Evolutionary conservation across 2,797 vertebrate genomes (phyloP), one percentile per base, ranked within the genome.

Genomic region (Brachymystax lenok): DNA sequence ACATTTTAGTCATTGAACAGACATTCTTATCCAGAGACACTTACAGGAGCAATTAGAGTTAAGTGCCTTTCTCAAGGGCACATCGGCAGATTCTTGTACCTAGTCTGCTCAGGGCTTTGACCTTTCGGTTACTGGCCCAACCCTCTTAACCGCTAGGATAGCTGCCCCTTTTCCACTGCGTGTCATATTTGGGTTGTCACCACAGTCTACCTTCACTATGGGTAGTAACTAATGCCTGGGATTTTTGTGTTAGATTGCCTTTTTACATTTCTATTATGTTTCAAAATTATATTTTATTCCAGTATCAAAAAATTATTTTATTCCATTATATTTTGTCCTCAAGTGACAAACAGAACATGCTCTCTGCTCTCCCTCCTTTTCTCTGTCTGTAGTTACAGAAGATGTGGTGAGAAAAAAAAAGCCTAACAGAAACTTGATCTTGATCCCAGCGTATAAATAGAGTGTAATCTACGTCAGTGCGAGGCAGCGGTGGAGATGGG

Each of bases 381-480:
- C 28, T 59, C 4, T 59, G 19, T 70, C 79, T 67, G 59, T 28
- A 71, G 5, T 63, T 67, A 75, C 56, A 85, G 64, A 85, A 88
- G 75, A 51, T 4, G n/a, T 76, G 80, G 73, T 77, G 77, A 75
- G 77, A 12, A 77, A 84, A 87, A 21, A 61, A 85, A 90, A 88
- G 79, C 85, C 80, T 78, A 83, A 86, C 84, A 87, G 94, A 91
- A 93, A 94, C 90, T 54, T 82, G 93, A 94, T 94, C 91, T 90
- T 91, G 24, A 24, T 24, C 90, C 86, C 82, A 71, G 84, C 76
- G 80, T 94, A 94, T 90, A 93, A 95, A 95, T 95, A 94, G 91
- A 78, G 79, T 52, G 87, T 81, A 91, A 88, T 92, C 90, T 94
- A 90, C 87, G 91, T 92, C 91, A 92, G 87, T 88, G 85, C 85